Evolutionary conservation across 2,113 vertebrate species (phyloP).

Genomic region (Isurus oxyrinchus): DNA sequence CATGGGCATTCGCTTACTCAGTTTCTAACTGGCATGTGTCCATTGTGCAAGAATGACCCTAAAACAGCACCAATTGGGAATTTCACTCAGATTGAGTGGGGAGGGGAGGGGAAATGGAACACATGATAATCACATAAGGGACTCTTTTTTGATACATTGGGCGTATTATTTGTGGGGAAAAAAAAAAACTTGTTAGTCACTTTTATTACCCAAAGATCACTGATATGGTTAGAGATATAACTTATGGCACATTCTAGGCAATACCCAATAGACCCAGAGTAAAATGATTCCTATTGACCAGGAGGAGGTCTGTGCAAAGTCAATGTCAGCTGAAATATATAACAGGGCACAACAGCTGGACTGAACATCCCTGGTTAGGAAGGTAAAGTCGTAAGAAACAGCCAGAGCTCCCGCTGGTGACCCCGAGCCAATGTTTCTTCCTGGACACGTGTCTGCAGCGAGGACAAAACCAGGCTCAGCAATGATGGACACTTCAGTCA

Average conservation of each 20-base stretch:
- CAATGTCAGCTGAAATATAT: background rate
- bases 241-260: no score
- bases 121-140: background rate
- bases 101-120: background rate
- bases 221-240: background rate
- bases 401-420: background rate
- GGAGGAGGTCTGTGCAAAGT: background rate
- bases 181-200: background rate
- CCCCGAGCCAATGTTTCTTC: background rate
- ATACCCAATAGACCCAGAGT: background rate
- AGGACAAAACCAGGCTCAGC: background rate
- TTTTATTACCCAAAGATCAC: background rate
- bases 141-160: background rate
- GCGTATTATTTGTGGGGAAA: background rate
- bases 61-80: no score
- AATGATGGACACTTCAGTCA: background rate
- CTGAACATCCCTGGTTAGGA: background rate
- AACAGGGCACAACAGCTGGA: background rate
- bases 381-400: background rate
- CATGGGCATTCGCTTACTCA: background rate
- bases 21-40: background rate
- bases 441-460: background rate
- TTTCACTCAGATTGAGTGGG: background rate
- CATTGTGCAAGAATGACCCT: background rate
- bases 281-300: no score